Evolutionary conservation across 2,113 vertebrate species (phyloP).

Genomic region (Cisticola juncidis): DNA sequence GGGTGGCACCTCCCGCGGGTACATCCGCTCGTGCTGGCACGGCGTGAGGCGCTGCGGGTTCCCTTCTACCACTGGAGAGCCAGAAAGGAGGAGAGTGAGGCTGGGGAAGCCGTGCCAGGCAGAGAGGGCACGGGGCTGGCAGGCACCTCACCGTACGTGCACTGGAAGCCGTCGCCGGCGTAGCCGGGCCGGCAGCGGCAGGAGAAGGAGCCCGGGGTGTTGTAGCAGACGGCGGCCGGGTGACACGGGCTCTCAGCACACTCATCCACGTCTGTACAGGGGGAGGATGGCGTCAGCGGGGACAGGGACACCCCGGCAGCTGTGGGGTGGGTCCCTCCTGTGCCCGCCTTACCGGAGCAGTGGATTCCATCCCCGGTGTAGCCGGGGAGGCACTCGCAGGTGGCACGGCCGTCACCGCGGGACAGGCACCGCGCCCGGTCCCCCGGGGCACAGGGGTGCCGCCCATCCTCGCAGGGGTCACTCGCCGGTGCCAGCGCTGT

Average conservation of each 20-base stretch:
- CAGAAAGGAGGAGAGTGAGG: neutral
- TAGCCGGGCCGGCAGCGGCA: constrained; percentile 83
- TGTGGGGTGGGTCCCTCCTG: accelerated
- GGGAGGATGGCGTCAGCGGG: neutral
- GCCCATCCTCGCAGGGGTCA: constrained; percentile 68
- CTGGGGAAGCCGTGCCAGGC: neutral
- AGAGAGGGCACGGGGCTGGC: accelerated
- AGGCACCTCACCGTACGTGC: constrained; percentile 73
- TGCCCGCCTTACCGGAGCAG: constrained; percentile 53
- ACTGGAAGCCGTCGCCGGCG: constrained; percentile 85
- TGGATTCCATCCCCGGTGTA: constrained; percentile 31
- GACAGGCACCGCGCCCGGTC: constrained; percentile 59
- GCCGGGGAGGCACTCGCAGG: constrained; percentile 70
- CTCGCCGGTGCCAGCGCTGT: neutral
- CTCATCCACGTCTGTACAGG: constrained; percentile 76
- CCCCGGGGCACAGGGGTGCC: constrained; percentile 41
- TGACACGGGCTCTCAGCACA: constrained; percentile 83
- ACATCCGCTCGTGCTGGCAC: constrained; percentile 69
- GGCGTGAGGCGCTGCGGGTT: constrained; percentile 41
- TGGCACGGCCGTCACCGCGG: neutral
- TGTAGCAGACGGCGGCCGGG: constrained; percentile 74
- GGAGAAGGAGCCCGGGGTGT: constrained; percentile 77
- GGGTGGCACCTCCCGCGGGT: neutral
- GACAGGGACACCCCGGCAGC: accelerated
- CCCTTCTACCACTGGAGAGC: neutral